These are phyloP conservation scores for Coluber constrictor DNA, from an alignment of 2,797 vertebrate species.

Conservation along the genomic window DNA sequence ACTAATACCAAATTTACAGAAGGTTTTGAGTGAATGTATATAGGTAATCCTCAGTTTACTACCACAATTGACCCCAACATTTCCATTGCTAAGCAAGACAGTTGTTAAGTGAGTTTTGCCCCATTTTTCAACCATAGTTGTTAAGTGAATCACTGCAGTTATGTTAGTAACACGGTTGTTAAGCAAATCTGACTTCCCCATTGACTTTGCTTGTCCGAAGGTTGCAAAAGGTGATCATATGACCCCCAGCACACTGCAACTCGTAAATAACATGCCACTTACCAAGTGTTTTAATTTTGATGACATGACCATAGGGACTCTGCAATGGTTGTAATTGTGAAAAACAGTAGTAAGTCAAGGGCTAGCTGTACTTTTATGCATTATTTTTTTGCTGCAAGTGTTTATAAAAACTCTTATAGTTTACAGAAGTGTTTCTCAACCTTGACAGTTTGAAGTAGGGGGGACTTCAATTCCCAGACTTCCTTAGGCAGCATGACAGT, in stretches of 20 bases:
- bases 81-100: not conserved
- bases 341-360: not conserved
- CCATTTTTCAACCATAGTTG: not conserved
- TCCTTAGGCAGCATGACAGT: not conserved
- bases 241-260: not conserved
- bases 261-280: not conserved
- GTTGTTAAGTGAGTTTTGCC: not conserved
- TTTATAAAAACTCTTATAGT: not conserved
- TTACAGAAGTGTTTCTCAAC: not conserved
- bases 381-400: not conserved
- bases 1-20: not conserved
- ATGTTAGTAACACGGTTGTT: not conserved
- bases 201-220: not conserved
- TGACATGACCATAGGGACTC: not conserved
- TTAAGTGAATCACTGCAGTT: not conserved
- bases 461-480: not conserved
- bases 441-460: not conserved
- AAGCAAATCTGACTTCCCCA: not conserved
- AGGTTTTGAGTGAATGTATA: not conserved
- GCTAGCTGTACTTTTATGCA: not conserved
- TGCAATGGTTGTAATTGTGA: not conserved
- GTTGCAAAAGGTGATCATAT: not conserved
- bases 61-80: not conserved
- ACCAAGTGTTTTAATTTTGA: not conserved
- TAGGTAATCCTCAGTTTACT: not conserved